phyloP scores from a whole-genome alignment of 2,797 vertebrate genomes.

The Pseudocheirus occidentalis region DNA sequence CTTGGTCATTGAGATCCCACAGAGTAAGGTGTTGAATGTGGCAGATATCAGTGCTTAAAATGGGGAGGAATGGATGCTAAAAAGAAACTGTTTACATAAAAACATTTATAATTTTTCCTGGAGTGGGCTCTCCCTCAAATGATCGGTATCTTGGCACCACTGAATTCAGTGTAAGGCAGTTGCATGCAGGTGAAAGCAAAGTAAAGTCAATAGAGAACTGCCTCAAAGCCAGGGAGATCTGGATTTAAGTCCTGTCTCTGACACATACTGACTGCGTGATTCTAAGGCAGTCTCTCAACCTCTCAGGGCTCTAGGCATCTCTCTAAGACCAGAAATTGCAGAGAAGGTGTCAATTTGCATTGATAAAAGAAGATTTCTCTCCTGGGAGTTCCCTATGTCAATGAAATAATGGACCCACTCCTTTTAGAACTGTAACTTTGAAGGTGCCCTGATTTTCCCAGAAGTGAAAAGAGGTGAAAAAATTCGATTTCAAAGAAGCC shows the following conservation, averaged over 20 bases:
- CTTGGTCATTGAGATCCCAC: not conserved
- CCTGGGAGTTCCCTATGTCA: not conserved
- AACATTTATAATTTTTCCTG: slow-evolving; percentile 7
- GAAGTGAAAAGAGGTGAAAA: slow-evolving; percentile 27
- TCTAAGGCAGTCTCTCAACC: not conserved
- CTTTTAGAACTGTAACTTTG: not conserved
- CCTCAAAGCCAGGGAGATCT: not conserved
- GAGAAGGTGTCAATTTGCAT: not conserved
- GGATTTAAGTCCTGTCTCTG: not conserved
- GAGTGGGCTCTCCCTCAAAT: slow-evolving; percentile 42
- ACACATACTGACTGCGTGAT: not conserved
- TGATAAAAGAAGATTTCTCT: not conserved
- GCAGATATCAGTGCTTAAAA: not conserved
- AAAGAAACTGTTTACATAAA: slow-evolving; percentile 23
- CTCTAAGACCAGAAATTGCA: not conserved
- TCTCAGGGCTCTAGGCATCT: not conserved
- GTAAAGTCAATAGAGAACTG: not conserved
- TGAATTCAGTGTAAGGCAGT: slow-evolving; percentile 37
- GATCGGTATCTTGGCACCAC: not conserved
- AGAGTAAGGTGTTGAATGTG: not conserved
- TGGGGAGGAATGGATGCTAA: slow-evolving; percentile 11
- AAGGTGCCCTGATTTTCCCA: slow-evolving; percentile 46
- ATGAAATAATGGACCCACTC: not conserved
- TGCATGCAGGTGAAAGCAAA: not conserved
- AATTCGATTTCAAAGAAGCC: slow-evolving; percentile 19